phyloP scores from a whole-genome alignment of 2,888 invertebrate genomes.

The Agrotis segetum region DNA sequence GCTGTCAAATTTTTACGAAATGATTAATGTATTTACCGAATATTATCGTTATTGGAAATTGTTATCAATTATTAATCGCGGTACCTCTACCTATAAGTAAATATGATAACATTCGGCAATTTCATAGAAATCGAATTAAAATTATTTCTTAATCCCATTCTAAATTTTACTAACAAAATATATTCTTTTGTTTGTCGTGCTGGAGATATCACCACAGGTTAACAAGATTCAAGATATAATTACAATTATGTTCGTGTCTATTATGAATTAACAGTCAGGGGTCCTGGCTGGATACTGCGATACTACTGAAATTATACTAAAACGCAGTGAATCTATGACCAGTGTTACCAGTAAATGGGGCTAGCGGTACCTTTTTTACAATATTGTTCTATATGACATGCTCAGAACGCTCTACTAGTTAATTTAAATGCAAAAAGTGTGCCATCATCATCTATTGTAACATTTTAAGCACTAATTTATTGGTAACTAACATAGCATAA shows the following conservation, averaged over 20 bases:
- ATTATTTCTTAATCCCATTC: neutral
- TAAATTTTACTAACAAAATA: constrained; percentile 4
- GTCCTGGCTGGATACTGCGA: no score
- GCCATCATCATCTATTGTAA: constrained; percentile 36
- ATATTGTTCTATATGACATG: constrained; percentile 43
- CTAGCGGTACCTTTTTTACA: constrained; percentile 9
- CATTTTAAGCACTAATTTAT: constrained; percentile 31
- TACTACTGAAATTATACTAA: no score
- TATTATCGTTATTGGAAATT: constrained; percentile 4
- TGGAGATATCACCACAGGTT: no score
- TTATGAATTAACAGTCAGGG: neutral
- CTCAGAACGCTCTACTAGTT: constrained; percentile 29
- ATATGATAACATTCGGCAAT: neutral
- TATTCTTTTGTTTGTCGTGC: no score
- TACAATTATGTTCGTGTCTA: no score
- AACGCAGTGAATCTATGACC: neutral
- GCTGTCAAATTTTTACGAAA: constrained; percentile 5
- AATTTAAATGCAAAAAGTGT: constrained; percentile 43
- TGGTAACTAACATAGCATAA: constrained; percentile 18
- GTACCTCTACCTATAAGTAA: neutral
- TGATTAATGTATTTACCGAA: neutral
- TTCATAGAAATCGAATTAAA: constrained; percentile 17
- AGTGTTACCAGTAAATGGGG: constrained; percentile 7
- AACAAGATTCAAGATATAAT: neutral
- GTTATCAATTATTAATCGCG: constrained; percentile 25